Evolutionary conservation across 2,888 invertebrate species (phyloP), one percentile per base, ranked within the genome.

Genomic region (Drosophila multiciliata): DNA sequence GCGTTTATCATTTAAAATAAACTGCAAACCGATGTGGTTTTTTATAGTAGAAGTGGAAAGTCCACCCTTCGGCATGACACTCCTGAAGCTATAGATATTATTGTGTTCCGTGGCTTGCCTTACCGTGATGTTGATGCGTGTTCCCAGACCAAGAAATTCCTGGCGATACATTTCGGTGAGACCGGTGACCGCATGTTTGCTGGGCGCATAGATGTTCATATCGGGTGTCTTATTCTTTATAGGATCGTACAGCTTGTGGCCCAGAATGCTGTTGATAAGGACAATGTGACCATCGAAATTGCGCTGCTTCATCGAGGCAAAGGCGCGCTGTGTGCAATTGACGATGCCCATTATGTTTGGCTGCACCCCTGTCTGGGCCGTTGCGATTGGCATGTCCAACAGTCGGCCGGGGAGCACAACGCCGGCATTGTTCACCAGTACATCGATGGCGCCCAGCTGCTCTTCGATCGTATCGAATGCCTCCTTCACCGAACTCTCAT

Each of bases 361-460:
- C 73, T 94, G 93, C 1, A 94, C 79, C 0, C 93, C 87, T 45
- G 92, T 80, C 45, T 87, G 80, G 1, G 89, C 42, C 0, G 57
- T 38, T 0, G 74, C 33, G 1, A 80, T 52, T 5, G 82, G 75
- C 86, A 89, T 86, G 23, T 82, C 84, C 20, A 78, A 71, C 33
- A 92, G 59, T 15, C 78, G 75, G 1, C 92, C 92, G 0, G 48
- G 1, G 9, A 68, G 75, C 26, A 84, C 12, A 0, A 94, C 84
- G 3, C 94, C 95, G 3, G 95, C 95, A 83, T 95, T 95, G 84
- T 95, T 95, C 3, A 95, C 90, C 64, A 95, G 92, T 7, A 95
- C 93, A 83, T 95, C 94, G 33, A 95, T 92, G 11, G 94, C 94
- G 0, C 95, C 95, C 3, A 94, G 80, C 2, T 93, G 90, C n/a